A percentile compares a stretch with the other conserved stretches of the same genome.
phyloP scores from a whole-genome alignment of 2,888 invertebrate species.

The Steinernema scapterisci region DNA sequence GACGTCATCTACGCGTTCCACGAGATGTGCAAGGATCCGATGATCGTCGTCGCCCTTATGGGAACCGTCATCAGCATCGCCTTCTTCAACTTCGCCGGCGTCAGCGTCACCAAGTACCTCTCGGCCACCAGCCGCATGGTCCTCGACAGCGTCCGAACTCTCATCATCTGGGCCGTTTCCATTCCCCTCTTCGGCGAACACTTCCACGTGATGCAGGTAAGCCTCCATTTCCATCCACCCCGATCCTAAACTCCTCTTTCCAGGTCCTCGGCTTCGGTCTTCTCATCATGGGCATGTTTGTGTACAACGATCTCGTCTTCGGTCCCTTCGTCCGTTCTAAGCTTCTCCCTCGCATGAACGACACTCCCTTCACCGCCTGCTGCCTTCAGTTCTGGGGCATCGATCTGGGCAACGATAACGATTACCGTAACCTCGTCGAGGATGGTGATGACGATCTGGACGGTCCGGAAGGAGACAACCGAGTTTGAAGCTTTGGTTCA shows the following conservation, averaged over 20 bases:
- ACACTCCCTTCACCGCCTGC: conserved; percentile 42
- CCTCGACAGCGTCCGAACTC: conserved; percentile 83
- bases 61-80: conserved; percentile 78
- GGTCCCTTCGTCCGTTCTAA: conserved; percentile 63
- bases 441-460: conserved; percentile 36
- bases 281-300: conserved; percentile 80
- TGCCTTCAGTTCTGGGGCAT: conserved; percentile 54
- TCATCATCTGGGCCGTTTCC: conserved; percentile 86
- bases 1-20: conserved; percentile 83
- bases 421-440: conserved; percentile 43
- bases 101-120: conserved; percentile 83
- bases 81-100: conserved; percentile 88
- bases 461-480: conserved; percentile 6
- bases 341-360: conserved; percentile 47
- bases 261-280: conserved; percentile 77
- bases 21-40: conserved; percentile 77
- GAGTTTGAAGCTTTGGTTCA: too few species aligned
- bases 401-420: conserved; percentile 43
- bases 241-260: conserved; percentile 37
- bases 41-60: conserved; percentile 75
- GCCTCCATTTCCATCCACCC: neutral
- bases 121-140: conserved; percentile 90
- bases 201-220: conserved; percentile 72
- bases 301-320: conserved; percentile 73
- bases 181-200: conserved; percentile 79